Base-by-base conservation (phyloP, 92 coral and sea anemone species). In the Porites evermanni region DNA sequence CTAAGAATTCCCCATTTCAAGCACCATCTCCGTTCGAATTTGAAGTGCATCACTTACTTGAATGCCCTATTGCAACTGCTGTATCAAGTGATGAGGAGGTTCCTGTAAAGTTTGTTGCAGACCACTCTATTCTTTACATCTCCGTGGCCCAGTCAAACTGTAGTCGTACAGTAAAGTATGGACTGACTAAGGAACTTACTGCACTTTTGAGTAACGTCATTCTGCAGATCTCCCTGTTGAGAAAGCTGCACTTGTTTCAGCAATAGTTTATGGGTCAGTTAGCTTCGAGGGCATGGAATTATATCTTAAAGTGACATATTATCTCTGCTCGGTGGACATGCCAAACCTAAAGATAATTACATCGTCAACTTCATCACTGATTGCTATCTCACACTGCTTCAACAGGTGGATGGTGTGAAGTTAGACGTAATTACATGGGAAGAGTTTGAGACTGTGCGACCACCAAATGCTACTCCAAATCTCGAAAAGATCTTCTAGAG, bases 281-380 rank as follows among this genome's bases (percentile, higher is more conserved):
- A 38, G 47, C 7, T 38, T 4, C 6, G 0, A 38, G 47, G 91
- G 83, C 8, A 66, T n/a, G 24, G 67, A 54, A 20, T 26, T 24
- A 6, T 77, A 67, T 66, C 61, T 67, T 53, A 74, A 14, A 16
- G 81, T 63, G 88, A 87, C 32, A 75, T 90, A 21, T 65, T 44
- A 75, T 84, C 91, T 19, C 66, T 77, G 14, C 77, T 77, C 60
- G 91, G 85, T 69, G 87, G 81, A 66, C 74, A 84, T n/a, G 70
- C 78, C 81, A 70, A 20, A 67, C 23, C 88, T 64, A 87, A 86
- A 60, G 88, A 90, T 70, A 90, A 77, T 59, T 90, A 75, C 73
- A 71, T 90, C 26, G 71, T 84, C 11, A 90, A 81, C 72, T 81
- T 86, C 60, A 63, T 86, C 54, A 83, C 76, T 51, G 90, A 86